These are phyloP conservation scores for Halcyon senegalensis DNA, from an alignment of 2,113 vertebrate genomes.

Conservation along the genomic window DNA sequence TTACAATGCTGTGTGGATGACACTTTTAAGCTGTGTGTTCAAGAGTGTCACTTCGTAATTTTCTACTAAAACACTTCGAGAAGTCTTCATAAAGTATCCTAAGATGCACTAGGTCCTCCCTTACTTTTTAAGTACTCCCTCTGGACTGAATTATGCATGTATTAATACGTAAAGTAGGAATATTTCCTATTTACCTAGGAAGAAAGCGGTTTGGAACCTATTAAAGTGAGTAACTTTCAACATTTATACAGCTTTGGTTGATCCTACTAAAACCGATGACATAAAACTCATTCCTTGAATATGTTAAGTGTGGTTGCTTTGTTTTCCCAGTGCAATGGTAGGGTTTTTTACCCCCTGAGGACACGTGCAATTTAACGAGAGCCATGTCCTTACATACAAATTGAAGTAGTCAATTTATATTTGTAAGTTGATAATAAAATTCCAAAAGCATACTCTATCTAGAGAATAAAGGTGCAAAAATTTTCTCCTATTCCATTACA, in stretches of 20 bases:
- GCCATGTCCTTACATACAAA: not conserved
- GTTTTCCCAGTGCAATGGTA: not conserved
- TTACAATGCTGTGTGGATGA: not conserved
- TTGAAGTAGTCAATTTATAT: not conserved
- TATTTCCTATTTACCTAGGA: not conserved
- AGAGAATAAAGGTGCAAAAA: not conserved
- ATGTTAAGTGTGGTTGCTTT: not conserved
- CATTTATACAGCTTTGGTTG: not conserved
- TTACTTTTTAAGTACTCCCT: not conserved
- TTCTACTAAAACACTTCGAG: not conserved
- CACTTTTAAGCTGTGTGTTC: not conserved
- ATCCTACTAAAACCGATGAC: not conserved
- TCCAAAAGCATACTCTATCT: not conserved
- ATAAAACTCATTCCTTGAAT: not conserved
- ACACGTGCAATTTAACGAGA: not conserved
- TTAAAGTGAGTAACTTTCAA: not conserved
- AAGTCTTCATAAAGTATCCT: not conserved
- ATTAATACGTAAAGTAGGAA: not conserved
- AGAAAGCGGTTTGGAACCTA: not conserved
- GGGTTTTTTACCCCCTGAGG: not conserved
- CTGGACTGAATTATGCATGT: not conserved
- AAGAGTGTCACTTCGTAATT: not conserved
- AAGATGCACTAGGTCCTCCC: not conserved
- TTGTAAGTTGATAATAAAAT: not conserved
- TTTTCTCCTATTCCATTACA: not conserved